Percentiles rank a stretch among this genome's conserved stretches.
Evolutionary conservation across 1,140 invertebrate species (phyloP).

Genomic region (Apocrypta bakeri): DNA sequence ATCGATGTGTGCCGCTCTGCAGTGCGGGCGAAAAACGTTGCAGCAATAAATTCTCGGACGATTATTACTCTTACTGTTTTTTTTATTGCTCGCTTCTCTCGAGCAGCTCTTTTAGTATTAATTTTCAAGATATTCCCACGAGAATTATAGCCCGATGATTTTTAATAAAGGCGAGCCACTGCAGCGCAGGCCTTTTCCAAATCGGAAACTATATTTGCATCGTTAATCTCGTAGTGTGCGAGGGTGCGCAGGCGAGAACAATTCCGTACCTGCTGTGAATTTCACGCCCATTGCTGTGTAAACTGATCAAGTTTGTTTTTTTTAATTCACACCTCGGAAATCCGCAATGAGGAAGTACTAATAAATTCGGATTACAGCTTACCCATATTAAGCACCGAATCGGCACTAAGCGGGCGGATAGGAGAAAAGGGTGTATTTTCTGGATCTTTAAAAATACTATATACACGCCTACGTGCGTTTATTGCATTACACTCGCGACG

Average conservation of each 20-base stretch:
- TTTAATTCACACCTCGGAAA: neutral
- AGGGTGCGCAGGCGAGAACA: no score
- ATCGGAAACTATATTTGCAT: slow-evolving; percentile 35
- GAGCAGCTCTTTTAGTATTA: neutral
- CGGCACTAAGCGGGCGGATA: neutral
- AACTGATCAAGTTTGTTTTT: slow-evolving; percentile 24
- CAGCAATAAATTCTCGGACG: slow-evolving; percentile 5
- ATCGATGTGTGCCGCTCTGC: neutral
- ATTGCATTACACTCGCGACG: no score
- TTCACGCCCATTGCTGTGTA: neutral
- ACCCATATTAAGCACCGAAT: slow-evolving; percentile 7
- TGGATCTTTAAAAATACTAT: neutral
- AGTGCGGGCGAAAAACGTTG: neutral
- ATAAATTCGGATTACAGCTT: slow-evolving; percentile 42
- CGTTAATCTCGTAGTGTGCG: slow-evolving; percentile 24
- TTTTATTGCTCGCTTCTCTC: neutral
- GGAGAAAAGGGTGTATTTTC: neutral
- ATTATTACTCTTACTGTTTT: neutral
- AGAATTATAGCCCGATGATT: slow-evolving; percentile 33
- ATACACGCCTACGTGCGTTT: neutral
- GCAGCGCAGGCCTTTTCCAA: neutral
- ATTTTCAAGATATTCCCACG: slow-evolving; percentile 14
- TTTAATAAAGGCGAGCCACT: slow-evolving; percentile 25
- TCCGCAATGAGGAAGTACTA: slow-evolving; percentile 16
- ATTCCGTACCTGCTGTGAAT: neutral